Percentiles rank a stretch among this genome's conserved stretches.
Conservation (phyloP, 2,797 vertebrate species). For the Bryconaethiops microstoma region DNA sequence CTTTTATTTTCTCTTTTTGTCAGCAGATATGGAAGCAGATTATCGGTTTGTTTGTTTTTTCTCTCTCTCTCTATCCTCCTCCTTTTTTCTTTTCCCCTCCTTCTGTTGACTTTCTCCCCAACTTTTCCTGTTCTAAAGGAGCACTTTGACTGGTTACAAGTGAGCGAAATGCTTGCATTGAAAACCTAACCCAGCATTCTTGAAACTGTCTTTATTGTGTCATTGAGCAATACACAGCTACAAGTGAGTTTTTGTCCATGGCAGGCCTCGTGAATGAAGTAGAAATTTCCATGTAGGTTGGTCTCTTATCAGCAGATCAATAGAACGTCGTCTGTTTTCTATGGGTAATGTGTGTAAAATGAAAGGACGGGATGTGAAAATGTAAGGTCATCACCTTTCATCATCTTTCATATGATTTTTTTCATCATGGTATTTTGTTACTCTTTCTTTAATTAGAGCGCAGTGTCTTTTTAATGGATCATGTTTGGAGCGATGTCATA, state of each 20-base stretch:
- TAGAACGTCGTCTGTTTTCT: background rate
- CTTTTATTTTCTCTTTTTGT: too few species aligned
- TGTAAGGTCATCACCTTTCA: background rate
- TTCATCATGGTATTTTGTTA: background rate
- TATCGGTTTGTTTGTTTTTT: too few species aligned
- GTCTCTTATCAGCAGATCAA: conserved; percentile 1
- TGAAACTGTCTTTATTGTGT: background rate
- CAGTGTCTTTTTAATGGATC: background rate
- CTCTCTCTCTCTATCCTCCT: too few species aligned
- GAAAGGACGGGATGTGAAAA: background rate
- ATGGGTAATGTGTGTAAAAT: background rate
- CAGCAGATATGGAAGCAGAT: too few species aligned
- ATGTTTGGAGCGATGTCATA: background rate
- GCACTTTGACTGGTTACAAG: conserved; percentile 1
- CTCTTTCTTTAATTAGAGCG: background rate
- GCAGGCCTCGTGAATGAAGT: background rate
- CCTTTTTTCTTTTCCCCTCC: too few species aligned
- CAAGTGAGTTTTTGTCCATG: background rate
- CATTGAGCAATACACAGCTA: background rate
- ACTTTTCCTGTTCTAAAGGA: conserved; percentile 9
- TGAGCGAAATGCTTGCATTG: background rate
- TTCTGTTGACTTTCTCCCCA: too few species aligned
- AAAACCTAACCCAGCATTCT: background rate
- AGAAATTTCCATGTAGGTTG: background rate
- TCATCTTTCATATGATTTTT: background rate